Evolutionary conservation across 2,797 vertebrate species (phyloP).

Genomic region (Neopelma chrysocephalum): DNA sequence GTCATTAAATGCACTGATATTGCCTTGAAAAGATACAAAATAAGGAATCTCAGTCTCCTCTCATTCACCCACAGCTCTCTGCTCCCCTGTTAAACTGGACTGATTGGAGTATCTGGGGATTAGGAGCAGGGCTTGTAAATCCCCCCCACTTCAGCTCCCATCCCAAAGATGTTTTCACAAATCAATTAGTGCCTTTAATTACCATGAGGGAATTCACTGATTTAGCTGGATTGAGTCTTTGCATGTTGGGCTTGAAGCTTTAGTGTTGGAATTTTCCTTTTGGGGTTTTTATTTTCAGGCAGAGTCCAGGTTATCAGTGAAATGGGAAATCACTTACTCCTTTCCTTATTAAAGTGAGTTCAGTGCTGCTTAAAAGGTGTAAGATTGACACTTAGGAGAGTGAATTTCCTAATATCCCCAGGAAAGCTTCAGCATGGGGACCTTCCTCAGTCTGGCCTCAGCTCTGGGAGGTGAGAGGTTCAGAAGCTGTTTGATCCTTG

Average conservation of each 20-base stretch:
- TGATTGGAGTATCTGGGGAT: constrained; percentile 28
- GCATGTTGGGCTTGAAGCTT: neutral
- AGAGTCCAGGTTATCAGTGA: constrained; percentile 26
- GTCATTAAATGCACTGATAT: constrained; percentile 12
- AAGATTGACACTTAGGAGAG: neutral
- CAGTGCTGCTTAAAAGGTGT: neutral
- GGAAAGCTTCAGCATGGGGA: neutral
- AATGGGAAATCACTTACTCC: constrained; percentile 3
- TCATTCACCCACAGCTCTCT: neutral
- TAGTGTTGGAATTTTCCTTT: neutral
- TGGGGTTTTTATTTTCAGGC: constrained; percentile 25
- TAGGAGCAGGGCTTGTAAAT: constrained; percentile 33
- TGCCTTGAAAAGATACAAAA: constrained; percentile 23
- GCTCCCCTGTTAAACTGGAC: neutral
- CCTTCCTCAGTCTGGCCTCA: neutral
- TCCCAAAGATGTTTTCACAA: constrained; percentile 37
- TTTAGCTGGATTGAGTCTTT: constrained; percentile 25
- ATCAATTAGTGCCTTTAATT: constrained; percentile 67
- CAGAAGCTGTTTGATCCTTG: neutral
- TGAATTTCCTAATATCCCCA: neutral
- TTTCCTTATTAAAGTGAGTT: neutral
- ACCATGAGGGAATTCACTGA: neutral
- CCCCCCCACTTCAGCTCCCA: neutral
- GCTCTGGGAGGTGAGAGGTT: neutral
- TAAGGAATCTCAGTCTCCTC: neutral